These are phyloP conservation scores for Pinctada fucata DNA, from an alignment of 2,888 invertebrate species.

Conservation along the genomic window DNA sequence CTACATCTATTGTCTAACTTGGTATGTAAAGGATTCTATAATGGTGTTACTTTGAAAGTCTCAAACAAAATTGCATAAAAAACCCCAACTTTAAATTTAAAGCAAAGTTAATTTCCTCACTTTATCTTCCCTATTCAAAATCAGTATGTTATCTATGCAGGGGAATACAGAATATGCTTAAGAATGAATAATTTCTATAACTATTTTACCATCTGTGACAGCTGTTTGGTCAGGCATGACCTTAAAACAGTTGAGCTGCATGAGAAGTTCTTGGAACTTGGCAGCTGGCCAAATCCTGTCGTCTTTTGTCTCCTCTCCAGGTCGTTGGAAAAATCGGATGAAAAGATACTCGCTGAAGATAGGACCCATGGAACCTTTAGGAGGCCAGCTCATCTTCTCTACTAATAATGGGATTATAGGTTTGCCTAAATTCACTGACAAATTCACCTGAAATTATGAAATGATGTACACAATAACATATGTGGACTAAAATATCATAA, in stretches of 20 bases:
- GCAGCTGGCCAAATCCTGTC: constrained; percentile 69
- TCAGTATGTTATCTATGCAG: too few relatives aligned
- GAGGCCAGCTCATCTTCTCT: constrained; percentile 75
- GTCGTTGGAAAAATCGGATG: constrained; percentile 68
- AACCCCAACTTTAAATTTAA: too few relatives aligned
- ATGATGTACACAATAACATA: not conserved
- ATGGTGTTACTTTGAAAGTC: too few relatives aligned
- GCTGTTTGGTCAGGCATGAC: constrained; percentile 50
- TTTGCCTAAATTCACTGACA: constrained; percentile 70
- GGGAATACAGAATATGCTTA: too few relatives aligned
- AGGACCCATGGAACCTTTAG: constrained; percentile 74
- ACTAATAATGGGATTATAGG: constrained; percentile 73
- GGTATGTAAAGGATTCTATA: too few relatives aligned
- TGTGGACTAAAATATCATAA: not conserved
- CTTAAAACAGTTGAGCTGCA: constrained; percentile 68
- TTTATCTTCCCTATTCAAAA: too few relatives aligned
- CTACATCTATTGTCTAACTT: too few relatives aligned
- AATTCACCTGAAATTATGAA: constrained; percentile 63
- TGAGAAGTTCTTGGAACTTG: constrained; percentile 73
- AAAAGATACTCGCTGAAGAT: constrained; percentile 74
- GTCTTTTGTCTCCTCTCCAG: constrained; percentile 59
- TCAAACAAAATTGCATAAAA: too few relatives aligned
- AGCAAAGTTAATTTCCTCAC: too few relatives aligned
- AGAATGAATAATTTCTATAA: too few relatives aligned
- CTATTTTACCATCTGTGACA: not conserved